A percentile compares a stretch with the other conserved stretches of the same genome.
Evolutionary conservation across 2,797 vertebrate species (phyloP).

Genomic region (Liasis olivaceus): DNA sequence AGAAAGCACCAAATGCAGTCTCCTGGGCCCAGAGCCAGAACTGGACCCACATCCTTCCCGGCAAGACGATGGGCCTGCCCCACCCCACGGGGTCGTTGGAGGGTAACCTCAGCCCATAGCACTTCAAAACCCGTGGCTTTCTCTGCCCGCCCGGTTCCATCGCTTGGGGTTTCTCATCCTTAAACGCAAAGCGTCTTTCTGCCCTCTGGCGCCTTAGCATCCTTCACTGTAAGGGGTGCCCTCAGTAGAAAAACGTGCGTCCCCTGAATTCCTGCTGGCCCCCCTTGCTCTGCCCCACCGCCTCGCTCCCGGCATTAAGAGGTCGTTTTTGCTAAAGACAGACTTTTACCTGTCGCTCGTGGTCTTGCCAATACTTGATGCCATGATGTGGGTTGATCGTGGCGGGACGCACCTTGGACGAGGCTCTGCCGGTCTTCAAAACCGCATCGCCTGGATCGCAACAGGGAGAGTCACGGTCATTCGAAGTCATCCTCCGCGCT

Average conservation of each 20-base stretch:
- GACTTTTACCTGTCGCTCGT: not conserved
- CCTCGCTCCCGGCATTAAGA: not conserved
- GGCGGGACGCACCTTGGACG: not conserved
- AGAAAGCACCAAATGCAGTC: too few species aligned
- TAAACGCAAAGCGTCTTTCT: too few species aligned
- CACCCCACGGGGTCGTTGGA: too few species aligned
- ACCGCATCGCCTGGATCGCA: too few species aligned
- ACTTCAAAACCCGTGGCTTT: too few species aligned
- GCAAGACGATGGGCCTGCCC: not conserved
- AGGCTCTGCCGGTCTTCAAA: too few species aligned
- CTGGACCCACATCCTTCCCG: too few species aligned
- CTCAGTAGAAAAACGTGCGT: not conserved
- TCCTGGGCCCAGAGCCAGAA: too few species aligned
- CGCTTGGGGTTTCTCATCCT: not conserved
- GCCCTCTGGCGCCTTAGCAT: not conserved
- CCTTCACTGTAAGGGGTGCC: not conserved
- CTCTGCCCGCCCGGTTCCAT: too few species aligned
- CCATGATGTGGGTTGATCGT: rapidly evolving
- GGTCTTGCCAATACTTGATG: not conserved
- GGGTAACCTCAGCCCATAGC: not conserved
- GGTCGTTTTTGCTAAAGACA: not conserved
- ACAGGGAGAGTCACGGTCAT: not conserved
- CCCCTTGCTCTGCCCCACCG: not conserved
- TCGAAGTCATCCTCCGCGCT: not conserved
- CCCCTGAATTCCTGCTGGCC: not conserved